Evolutionary conservation across 2,113 vertebrate genomes (phyloP), one percentile per base, ranked within the genome.

Genomic region (Amblyornis subalaris): DNA sequence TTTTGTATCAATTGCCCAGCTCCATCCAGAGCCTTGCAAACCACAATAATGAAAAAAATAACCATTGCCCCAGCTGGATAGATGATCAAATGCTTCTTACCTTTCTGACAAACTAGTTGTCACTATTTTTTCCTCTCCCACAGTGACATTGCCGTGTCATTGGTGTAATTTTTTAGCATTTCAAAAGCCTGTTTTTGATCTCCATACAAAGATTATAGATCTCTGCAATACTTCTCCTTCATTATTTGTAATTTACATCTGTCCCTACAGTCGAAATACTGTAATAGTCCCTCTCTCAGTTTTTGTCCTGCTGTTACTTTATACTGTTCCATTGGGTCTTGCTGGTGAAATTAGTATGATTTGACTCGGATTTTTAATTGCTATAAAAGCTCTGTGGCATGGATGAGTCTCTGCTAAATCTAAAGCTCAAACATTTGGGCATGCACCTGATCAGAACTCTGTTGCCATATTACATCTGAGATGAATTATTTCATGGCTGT

Each of bases 181-280:
- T 85, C 65, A 89, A 67, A 91, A 91, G 51, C 44, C 23, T 79
- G 50, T n/a, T 89, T 71, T 69, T 82, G 53, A 69, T 83, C 33
- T 88, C 76, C 91, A n/a, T 66, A 38, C 36, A 75, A 88, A 92
- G 80, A 75, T 90, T 92, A 73, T 69, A 70, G 83, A 95, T 88
- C 57, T 95, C 61, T 80, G 42, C 38, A 72, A 50, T 55, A 58
- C 21, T 90, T 94, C 72, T 29, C 40, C 88, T 94, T 94, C 62
- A 93, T 88, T 94, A 81, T 61, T 57, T 81, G 70, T 48, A 88
- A 88, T 90, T 87, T 95, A 58, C 91, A 92, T 92, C 55, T 92
- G 92, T 79, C 57, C 82, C 60, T 87, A 64, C n/a, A 33, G 50
- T 75, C 85, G 72, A 73, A 95, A 76, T 50, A 69, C 61, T 69